Base-by-base conservation (phyloP, 1,140 invertebrate genomes). In the Drosophila parabipectinata region DNA sequence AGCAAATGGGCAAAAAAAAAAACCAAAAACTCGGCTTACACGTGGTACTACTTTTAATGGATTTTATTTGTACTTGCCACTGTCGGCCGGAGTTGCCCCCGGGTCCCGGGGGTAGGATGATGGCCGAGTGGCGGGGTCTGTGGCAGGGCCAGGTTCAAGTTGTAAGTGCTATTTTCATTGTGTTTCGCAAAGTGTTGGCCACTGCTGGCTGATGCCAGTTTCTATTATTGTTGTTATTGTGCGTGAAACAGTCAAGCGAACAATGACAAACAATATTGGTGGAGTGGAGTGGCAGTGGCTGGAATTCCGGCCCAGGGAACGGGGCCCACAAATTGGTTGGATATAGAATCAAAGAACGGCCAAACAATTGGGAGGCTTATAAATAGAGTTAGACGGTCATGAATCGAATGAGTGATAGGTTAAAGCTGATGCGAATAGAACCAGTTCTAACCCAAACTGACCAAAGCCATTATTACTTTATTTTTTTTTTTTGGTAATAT, bases 51-150 rank as follows among this genome's bases (percentile, higher is more conserved):
- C 77, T 80, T 85, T 81, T 85, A 85, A 85, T 85, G 82, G 82
- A 85, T 87, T 85, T 85, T 85, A 88, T 85, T 87, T 85, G 82
- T 85, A 87, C 78, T 82, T 85, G 82, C 79, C 79, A 76, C 81
- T 60, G 81, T 58, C 52, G 63, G 24, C 41, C 44, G 55, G 10
- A 68, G 52, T 34, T 45, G 50, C 47, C 26, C 26, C 39, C 15
- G n/a, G 18, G 18, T 18, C 18, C 18, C 18, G 18, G 18, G 18
- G n/a, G n/a, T n/a, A 18, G 9, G 14, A n/a, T n/a, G 15, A 26
- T 21, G 18, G 37, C 7, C 24, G 14, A 1, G 3, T 41, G 39
- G 39, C n/a, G 10, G 37, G n/a, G 48, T n/a, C 28, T 50, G 58
- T 50, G 66, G 41, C 55, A 56, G 67, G 69, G 55, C 34, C 45